Evolutionary conservation across 2,888 invertebrate species (phyloP), one percentile per base, ranked within the genome.

Genomic region (Caradrina kadenii): DNA sequence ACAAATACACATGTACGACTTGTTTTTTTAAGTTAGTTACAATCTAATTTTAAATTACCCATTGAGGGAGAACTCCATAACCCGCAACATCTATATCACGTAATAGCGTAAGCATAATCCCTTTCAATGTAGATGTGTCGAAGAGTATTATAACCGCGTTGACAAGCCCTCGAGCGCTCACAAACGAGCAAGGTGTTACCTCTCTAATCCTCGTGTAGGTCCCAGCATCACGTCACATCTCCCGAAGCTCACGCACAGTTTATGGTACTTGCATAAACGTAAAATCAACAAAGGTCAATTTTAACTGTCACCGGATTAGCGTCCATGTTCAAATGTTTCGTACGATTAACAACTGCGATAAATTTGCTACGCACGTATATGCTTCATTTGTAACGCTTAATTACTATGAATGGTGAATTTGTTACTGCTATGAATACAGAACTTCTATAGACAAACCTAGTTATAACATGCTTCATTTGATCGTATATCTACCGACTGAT

Each of bases 231-330:
- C 95, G 95, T 92, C 86, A 87, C 83, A 83, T 80, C 87, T 81
- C 82, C 39, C 84, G 85, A 88, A 88, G 89, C 85, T 86, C 77
- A 78, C 82, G 77, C 77, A 76, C 79, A 83, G 85, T 87, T 91
- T 91, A 88, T 88, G 85, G 82, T 84, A 87, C 80, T 87, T 88
- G 87, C 89, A 88, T 88, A 86, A 85, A 83, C 86, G 89, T 89
- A 89, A 91, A 90, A 81, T 86, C 89, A 90, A 93, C 92, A 93
- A 92, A 91, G 89, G 89, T 91, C 91, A 92, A 92, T 91, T 91
- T 92, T 90, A 89, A 93, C 91, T 87, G 90, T 93, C 90, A 90
- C 82, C 88, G 90, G 92, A 93, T 94, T 94, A 93, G 88, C 83
- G 74, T 69, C 76, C 86, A 87, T 86, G 87, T 87, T 79, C 62